A percentile compares a stretch with the other conserved stretches of the same genome.
Evolutionary conservation across 2,888 invertebrate species (phyloP).

Genomic region (Troides helena): DNA sequence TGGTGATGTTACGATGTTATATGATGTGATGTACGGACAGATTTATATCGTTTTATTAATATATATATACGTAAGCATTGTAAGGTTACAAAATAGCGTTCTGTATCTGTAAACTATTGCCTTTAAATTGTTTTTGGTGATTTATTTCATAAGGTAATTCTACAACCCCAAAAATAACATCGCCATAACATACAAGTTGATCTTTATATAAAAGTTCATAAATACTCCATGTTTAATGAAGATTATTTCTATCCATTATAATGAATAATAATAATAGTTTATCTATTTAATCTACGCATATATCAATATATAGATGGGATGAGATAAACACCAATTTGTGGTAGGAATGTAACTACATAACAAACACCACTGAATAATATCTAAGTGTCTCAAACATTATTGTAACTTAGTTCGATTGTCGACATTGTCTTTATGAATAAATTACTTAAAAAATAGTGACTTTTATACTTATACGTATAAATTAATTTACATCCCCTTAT

Average conservation of each 20-base stretch:
- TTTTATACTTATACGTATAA: constrained; percentile 14
- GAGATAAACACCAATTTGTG: constrained; percentile 43
- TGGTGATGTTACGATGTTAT: constrained; percentile 56
- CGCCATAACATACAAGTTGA: too few species aligned
- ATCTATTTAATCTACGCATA: too few species aligned
- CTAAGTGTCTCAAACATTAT: constrained; percentile 76
- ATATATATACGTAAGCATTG: constrained; percentile 20
- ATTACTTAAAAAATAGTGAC: constrained; percentile 63
- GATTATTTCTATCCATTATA: too few species aligned
- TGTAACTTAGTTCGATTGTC: constrained; percentile 80
- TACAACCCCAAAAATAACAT: too few species aligned
- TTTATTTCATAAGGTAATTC: too few species aligned
- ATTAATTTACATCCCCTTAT: too few species aligned
- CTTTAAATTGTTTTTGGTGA: too few species aligned
- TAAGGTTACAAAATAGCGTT: constrained; percentile 25
- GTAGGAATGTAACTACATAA: constrained; percentile 46
- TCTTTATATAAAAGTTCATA: too few species aligned
- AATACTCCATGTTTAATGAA: too few species aligned
- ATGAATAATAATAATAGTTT: too few species aligned
- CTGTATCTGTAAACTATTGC: too few species aligned
- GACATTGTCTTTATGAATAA: constrained; percentile 79
- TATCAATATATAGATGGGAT: constrained; percentile 29
- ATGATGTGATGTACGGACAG: constrained; percentile 22
- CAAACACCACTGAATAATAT: constrained; percentile 62
- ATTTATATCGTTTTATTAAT: constrained; percentile 4